These are phyloP conservation scores for Listrodromus nycthemerus DNA, from an alignment of 2,888 invertebrate species.

Conservation along the genomic window DNA sequence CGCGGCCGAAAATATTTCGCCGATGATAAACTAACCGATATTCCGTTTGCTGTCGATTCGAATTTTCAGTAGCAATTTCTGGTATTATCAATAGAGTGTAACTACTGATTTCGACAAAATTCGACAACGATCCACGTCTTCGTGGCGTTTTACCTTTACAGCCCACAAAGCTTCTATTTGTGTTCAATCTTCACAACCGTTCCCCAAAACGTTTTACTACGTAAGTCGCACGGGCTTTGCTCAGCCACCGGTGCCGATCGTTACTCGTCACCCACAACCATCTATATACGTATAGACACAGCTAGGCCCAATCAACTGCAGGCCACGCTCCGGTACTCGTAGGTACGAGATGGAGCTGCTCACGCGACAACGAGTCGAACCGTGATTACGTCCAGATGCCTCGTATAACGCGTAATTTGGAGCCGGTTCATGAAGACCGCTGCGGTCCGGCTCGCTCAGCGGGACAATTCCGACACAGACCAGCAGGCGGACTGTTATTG, in stretches of 20 bases:
- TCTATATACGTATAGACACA: neutral
- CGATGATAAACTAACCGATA: too few relatives aligned
- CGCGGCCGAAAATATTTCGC: too few relatives aligned
- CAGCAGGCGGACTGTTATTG: neutral
- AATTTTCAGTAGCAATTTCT: neutral
- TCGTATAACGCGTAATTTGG: slow-evolving; percentile 54
- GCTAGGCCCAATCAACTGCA: slow-evolving; percentile 42
- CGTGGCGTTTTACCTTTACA: neutral
- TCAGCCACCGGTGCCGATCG: slow-evolving; percentile 6
- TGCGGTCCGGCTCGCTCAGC: neutral
- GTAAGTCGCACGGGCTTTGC: neutral
- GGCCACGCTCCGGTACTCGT: slow-evolving; percentile 23
- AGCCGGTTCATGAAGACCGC: slow-evolving; percentile 43
- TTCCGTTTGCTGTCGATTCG: too few relatives aligned
- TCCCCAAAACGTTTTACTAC: neutral
- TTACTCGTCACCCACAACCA: neutral
- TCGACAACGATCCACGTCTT: neutral
- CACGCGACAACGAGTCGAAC: slow-evolving; percentile 32
- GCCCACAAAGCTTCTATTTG: neutral
- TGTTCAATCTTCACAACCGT: neutral
- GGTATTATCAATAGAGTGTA: neutral
- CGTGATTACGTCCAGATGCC: slow-evolving; percentile 51
- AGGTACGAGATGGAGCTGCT: slow-evolving; percentile 26
- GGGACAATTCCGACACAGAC: slow-evolving; percentile 9
- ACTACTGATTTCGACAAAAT: neutral